Conservation (phyloP, 2,797 vertebrate species). For the Huso huso region DNA sequence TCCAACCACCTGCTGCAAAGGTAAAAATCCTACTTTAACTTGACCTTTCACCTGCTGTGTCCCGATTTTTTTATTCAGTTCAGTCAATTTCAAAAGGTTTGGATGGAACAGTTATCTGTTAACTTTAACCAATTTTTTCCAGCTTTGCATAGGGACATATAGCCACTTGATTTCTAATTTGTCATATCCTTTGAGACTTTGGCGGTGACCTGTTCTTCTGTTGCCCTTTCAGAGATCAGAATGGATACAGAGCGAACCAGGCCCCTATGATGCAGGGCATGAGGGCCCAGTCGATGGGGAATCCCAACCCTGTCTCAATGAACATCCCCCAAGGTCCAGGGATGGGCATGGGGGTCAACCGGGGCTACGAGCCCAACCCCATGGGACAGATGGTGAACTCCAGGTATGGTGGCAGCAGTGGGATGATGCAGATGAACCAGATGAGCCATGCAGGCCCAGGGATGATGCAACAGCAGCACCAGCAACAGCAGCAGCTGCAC, state of each 20-base stretch:
- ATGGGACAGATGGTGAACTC: conserved; percentile 67
- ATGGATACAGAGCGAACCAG: conserved; percentile 76
- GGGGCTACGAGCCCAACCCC: conserved; percentile 70
- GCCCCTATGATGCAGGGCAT: conserved; percentile 55
- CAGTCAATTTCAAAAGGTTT: no score
- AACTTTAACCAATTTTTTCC: no score
- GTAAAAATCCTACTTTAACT: conserved; percentile 39
- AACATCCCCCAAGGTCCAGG: conserved; percentile 63
- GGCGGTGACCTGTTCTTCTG: conserved; percentile 6
- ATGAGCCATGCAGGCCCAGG: conserved; percentile 55
- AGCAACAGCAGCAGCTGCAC: no score
- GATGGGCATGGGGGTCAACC: conserved; percentile 62
- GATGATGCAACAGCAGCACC: conserved; percentile 27
- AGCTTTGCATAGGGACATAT: no score
- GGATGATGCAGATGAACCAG: conserved; percentile 53
- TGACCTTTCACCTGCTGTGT: no score
- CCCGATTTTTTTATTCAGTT: no score
- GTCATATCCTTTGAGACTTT: not conserved
- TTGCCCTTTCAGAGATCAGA: conserved; percentile 72
- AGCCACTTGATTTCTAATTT: no score
- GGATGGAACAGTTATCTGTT: no score
- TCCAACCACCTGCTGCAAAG: conserved; percentile 93
- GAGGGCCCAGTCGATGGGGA: conserved; percentile 65
- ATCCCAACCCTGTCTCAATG: conserved; percentile 65
- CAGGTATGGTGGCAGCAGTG: conserved; percentile 57